Evolutionary conservation across 2,797 vertebrate genomes (phyloP).

Genomic region (Eulemur rubriventer): DNA sequence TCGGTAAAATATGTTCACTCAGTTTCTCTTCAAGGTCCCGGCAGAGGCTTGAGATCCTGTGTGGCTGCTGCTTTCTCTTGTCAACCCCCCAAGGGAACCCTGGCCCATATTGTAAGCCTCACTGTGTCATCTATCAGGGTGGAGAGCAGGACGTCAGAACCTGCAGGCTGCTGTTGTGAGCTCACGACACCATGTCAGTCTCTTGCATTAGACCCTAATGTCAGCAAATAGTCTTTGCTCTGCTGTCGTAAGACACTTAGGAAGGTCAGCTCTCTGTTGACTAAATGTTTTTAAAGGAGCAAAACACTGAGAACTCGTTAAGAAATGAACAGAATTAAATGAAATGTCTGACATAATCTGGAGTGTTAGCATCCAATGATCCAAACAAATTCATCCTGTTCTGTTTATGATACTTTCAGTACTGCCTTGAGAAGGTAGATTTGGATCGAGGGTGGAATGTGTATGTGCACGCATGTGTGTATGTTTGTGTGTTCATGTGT

Average conservation of each 20-base stretch:
- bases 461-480: accelerated
- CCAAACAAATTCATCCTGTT: not conserved
- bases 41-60: not conserved
- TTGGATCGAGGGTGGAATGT: not conserved
- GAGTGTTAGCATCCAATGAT: not conserved
- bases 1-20: not conserved
- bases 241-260: not conserved
- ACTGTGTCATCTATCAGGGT: accelerated
- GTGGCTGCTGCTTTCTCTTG: not conserved
- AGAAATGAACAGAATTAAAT: not conserved
- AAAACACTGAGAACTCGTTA: not conserved
- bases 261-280: not conserved
- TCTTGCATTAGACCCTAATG: not conserved
- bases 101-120: not conserved
- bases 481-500: not conserved
- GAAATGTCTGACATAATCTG: not conserved
- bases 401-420: not conserved
- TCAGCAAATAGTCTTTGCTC: not conserved
- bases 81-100: not conserved
- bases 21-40: not conserved
- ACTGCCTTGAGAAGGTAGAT: not conserved
- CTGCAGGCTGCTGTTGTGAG: not conserved
- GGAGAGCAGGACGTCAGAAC: accelerated
- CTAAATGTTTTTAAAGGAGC: not conserved
- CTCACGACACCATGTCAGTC: accelerated